These are phyloP conservation scores for Drosophila atripex DNA, from an alignment of 2,888 invertebrate genomes.

Conservation along the genomic window DNA sequence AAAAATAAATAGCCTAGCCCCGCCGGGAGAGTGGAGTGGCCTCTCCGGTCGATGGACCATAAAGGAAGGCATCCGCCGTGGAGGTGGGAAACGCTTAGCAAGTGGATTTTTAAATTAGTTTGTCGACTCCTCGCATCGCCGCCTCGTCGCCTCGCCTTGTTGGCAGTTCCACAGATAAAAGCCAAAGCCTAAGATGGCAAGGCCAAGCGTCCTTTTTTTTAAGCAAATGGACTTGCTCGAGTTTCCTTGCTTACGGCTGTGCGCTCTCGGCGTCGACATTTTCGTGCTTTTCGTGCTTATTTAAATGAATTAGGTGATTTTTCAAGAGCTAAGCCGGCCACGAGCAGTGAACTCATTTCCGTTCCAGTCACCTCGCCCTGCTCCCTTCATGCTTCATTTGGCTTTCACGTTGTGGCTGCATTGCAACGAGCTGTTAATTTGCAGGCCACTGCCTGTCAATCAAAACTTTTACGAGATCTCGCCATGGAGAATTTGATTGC, in stretches of 20 bases:
- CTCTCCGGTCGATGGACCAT: constrained; percentile 24
- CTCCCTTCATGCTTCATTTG: constrained; percentile 55
- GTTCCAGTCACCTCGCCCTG: constrained; percentile 21
- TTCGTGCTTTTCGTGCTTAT: constrained; percentile 64
- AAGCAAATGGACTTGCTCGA: constrained; percentile 54
- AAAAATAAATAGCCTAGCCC: constrained; percentile 63
- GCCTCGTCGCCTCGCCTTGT: background rate
- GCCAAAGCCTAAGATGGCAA: constrained; percentile 30
- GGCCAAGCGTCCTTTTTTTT: constrained; percentile 36
- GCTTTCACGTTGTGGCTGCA: constrained; percentile 51
- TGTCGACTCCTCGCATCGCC: constrained; percentile 46
- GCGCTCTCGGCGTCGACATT: constrained; percentile 55
- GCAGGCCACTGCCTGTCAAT: constrained; percentile 58
- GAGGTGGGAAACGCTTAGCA: constrained; percentile 64
- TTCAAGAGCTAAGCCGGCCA: constrained; percentile 77
- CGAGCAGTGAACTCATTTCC: constrained; percentile 77
- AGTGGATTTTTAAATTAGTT: constrained; percentile 80
- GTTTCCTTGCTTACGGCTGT: constrained; percentile 51
- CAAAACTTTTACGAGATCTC: constrained; percentile 64
- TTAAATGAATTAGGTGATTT: constrained; percentile 81
- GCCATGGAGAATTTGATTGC: constrained; percentile 35
- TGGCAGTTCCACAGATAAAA: constrained; percentile 46
- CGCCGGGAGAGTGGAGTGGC: constrained; percentile 14
- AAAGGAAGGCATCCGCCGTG: constrained; percentile 5
- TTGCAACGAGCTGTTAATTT: constrained; percentile 66